phyloP scores from a whole-genome alignment of 2,113 vertebrate species.

The Anoura caudifer region DNA sequence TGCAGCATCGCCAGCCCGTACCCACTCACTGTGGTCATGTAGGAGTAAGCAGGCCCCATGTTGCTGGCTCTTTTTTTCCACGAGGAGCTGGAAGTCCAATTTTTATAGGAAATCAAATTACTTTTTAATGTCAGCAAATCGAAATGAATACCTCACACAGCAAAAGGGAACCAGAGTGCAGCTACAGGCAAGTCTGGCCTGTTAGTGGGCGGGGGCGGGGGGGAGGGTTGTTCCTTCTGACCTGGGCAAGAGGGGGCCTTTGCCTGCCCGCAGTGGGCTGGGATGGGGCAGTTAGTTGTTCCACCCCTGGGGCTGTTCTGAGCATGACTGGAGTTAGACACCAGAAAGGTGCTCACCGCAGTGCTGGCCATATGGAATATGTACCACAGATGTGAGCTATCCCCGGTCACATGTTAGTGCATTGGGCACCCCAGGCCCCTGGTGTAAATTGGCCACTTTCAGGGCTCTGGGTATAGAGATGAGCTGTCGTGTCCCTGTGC shows the following conservation, averaged over 20 bases:
- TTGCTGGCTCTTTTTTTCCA: neutral
- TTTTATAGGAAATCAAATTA: constrained; percentile 12
- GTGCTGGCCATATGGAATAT: fast-evolving
- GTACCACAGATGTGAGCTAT: fast-evolving
- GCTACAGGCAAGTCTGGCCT: neutral
- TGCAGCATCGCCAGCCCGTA: fast-evolving
- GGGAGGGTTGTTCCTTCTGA: neutral
- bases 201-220: neutral
- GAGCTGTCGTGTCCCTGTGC: neutral
- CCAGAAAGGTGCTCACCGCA: neutral
- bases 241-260: neutral
- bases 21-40: neutral
- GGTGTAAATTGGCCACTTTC: neutral
- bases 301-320: neutral
- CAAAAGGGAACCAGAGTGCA: neutral
- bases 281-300: too few species aligned
- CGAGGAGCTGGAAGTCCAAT: neutral
- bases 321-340: neutral
- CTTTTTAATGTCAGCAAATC: constrained; percentile 4
- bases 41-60: neutral
- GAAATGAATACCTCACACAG: neutral
- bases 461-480: neutral
- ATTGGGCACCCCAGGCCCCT: neutral
- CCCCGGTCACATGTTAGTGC: neutral
- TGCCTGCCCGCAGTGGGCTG: neutral